Conservation (phyloP, 1,140 invertebrate species). For the Macrostomum lignano region DNA sequence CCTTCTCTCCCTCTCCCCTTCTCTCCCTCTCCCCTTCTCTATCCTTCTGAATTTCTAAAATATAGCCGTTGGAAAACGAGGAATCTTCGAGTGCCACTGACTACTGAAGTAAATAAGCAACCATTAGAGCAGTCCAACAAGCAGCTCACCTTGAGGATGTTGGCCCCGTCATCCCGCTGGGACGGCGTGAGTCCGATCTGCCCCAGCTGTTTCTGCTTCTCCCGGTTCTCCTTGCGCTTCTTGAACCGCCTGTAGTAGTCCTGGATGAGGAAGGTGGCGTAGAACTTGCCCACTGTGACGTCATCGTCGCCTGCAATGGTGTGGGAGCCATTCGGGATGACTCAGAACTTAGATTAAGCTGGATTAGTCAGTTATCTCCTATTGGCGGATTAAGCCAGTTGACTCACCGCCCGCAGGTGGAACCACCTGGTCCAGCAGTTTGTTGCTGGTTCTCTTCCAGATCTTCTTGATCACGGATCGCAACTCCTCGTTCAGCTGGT, state of each 20-base stretch:
- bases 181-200: too few relatives aligned
- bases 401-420: slow-evolving; percentile 53
- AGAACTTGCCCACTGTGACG: slow-evolving; percentile 99
- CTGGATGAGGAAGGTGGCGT: slow-evolving; percentile 98
- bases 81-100: too few relatives aligned
- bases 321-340: not conserved
- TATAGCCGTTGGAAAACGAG: too few relatives aligned
- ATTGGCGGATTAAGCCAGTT: not conserved
- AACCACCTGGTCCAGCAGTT: slow-evolving; percentile 84
- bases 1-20: too few relatives aligned
- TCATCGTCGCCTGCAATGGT: slow-evolving; percentile 48
- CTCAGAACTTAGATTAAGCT: slow-evolving; percentile 1
- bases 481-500: slow-evolving; percentile 74
- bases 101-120: too few relatives aligned
- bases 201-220: slow-evolving; percentile 1
- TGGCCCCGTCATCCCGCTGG: too few relatives aligned
- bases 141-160: too few relatives aligned
- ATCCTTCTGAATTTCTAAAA: too few relatives aligned
- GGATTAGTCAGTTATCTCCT: not conserved
- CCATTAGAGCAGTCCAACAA: too few relatives aligned
- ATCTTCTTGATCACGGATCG: slow-evolving; percentile 86
- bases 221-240: slow-evolving; percentile 12
- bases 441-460: slow-evolving; percentile 84
- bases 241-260: slow-evolving; percentile 96
- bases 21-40: too few relatives aligned